Evolutionary conservation across 2,888 invertebrate genomes (phyloP).

Genomic region (Ormia ochracea): DNA sequence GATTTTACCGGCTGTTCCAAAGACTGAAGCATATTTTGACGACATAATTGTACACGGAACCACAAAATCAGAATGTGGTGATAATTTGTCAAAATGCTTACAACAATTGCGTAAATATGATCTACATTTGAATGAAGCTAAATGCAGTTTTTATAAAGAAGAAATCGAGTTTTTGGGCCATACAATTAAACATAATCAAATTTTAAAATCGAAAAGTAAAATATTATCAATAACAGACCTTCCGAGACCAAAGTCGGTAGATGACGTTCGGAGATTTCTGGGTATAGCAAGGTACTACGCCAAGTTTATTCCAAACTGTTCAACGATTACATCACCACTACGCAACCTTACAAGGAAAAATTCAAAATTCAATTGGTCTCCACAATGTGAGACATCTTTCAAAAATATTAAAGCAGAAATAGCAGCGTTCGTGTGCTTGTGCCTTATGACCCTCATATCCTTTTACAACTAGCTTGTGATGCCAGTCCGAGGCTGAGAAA

Average conservation of each 20-base stretch:
- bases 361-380: constrained; percentile 31
- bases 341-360: constrained; percentile 41
- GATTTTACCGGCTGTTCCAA: no score
- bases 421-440: constrained; percentile 28
- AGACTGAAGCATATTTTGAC: constrained; percentile 15
- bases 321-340: constrained; percentile 3
- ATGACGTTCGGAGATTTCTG: constrained; percentile 20
- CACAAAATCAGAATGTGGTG: constrained; percentile 35
- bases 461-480: constrained; percentile 34
- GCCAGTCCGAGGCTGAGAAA: constrained; percentile 22
- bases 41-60: constrained; percentile 55
- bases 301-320: neutral
- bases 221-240: neutral
- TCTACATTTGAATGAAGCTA: constrained; percentile 43
- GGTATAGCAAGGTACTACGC: neutral
- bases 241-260: constrained; percentile 40
- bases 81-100: constrained; percentile 5
- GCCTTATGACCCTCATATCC: constrained; percentile 40
- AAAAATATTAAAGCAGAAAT: constrained; percentile 44
- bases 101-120: constrained; percentile 39
- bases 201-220: constrained; percentile 30
- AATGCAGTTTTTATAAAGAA: constrained; percentile 51
- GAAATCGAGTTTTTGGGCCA: constrained; percentile 48
- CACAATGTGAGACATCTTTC: constrained; percentile 47
- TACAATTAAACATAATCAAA: constrained; percentile 24